Base-by-base conservation (phyloP, 2,113 vertebrate genomes). In the Microcebus murinus region DNA sequence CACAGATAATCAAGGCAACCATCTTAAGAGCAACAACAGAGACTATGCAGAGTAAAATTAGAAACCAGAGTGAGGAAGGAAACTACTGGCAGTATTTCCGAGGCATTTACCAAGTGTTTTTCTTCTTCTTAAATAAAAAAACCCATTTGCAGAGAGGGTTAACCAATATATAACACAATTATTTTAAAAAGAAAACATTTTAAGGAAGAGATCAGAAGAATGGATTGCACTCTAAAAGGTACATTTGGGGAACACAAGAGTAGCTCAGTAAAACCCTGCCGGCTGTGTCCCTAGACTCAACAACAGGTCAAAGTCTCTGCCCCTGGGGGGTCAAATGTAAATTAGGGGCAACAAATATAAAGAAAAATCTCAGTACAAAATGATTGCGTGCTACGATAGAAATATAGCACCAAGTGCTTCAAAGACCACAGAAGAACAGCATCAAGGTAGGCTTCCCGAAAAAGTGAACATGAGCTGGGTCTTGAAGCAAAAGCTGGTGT, bases 11-110 rank as follows among this genome's bases (percentile, higher is more conserved):
- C 76, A 80, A 71, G 48, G 42, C 34, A 67, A 39, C 14, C 59
- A 87, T 61, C 45, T 73, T 68, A 61, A 94, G 8, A 83, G 34
- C 92, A 82, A 93, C 20, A 92, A 79, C 9, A 83, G n/a, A 50
- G 34, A 67, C 25, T 63, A 76, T 21, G 23, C 25, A 52, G n/a
- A 88, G 57, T 84, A 83, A 96, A 70, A 85, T 68, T 12, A 92
- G 48, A 81, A 95, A 96, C 61, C 55, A 29, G 48, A 83, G 81
- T 61, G 39, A 91, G 27, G 36, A 79, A 91, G 52, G 52, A 80
- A 87, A 93, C 2, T 13, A 89, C 31, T 39, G n/a, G 55, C 48
- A 94, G 11, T 76, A 81, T 59, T 92, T 92, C 87, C 68, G 74
- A 82, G 63, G 42, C 31, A 68, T 48, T 73, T 74, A 65, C 23